Evolutionary conservation across 2,113 vertebrate genomes (phyloP).

Genomic region (Mola mola): DNA sequence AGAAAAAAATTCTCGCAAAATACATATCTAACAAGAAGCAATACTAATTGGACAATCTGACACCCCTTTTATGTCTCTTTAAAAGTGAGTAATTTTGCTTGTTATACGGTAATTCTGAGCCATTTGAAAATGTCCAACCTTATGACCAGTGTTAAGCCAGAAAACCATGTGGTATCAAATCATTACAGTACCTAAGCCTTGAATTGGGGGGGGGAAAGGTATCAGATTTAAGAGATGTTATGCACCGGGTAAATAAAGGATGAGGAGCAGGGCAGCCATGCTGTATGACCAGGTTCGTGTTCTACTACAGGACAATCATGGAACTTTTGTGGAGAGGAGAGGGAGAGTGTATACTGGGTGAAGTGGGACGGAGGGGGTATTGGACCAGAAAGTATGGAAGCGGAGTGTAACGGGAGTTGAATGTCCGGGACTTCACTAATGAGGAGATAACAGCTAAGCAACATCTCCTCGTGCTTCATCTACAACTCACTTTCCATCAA

Average conservation of each 20-base stretch:
- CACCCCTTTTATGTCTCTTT: slow-evolving; percentile 31
- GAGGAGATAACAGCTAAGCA: slow-evolving; percentile 46
- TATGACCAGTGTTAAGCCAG: slow-evolving; percentile 66
- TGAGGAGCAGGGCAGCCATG: slow-evolving; percentile 19
- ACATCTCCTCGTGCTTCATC: slow-evolving; percentile 45
- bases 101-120: too few species aligned
- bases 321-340: slow-evolving; percentile 47
- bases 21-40: slow-evolving; percentile 27
- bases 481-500: slow-evolving; percentile 94
- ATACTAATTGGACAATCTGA: slow-evolving; percentile 43
- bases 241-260: slow-evolving; percentile 19
- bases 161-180: not conserved
- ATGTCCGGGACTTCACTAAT: slow-evolving; percentile 54
- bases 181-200: not conserved
- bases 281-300: slow-evolving; percentile 23
- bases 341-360: slow-evolving; percentile 53
- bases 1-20: slow-evolving; percentile 20
- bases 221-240: slow-evolving; percentile 45
- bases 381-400: slow-evolving; percentile 66
- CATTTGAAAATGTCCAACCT: slow-evolving; percentile 46
- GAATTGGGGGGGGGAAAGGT: slow-evolving; percentile 37
- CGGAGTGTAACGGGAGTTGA: slow-evolving; percentile 70
- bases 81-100: not conserved
- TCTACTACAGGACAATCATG: slow-evolving; percentile 44
- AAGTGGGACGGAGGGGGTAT: slow-evolving; percentile 39